Percentiles rank a stretch among this genome's conserved stretches.
phyloP scores from a whole-genome alignment of 53 echinoderm and acorn worm species.

The Stichopus horrens region DNA sequence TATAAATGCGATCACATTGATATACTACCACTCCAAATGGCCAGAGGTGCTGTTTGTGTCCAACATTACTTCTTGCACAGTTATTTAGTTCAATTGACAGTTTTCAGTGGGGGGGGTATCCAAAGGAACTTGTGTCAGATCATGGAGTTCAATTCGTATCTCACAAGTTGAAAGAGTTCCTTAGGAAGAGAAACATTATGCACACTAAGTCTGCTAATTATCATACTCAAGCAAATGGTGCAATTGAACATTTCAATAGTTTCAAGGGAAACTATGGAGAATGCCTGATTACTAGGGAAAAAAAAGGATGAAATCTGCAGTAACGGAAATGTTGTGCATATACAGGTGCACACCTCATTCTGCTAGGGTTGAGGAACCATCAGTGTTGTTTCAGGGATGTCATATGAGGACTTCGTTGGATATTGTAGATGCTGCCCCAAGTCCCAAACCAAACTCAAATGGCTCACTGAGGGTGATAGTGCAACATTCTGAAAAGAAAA shows the following conservation, averaged over 20 bases:
- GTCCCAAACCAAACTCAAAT: slow-evolving; percentile 42
- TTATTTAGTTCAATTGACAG: neutral
- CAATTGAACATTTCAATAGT: slow-evolving; percentile 8
- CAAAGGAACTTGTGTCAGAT: neutral
- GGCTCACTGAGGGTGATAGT: neutral
- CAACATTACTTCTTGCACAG: slow-evolving; percentile 1
- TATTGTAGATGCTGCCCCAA: slow-evolving; percentile 19
- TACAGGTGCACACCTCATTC: slow-evolving; percentile 35
- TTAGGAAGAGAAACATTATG: neutral
- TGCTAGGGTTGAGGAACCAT: neutral
- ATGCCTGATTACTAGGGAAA: neutral
- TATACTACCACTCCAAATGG: slow-evolving; percentile 34
- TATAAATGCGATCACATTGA: slow-evolving; percentile 38
- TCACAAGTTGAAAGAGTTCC: neutral
- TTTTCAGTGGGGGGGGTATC: slow-evolving; percentile 3
- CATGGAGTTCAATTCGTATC: neutral
- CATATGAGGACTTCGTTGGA: slow-evolving; percentile 4
- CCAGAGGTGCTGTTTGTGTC: neutral
- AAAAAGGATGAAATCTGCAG: neutral
- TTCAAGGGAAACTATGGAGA: neutral
- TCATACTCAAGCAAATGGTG: slow-evolving; percentile 21
- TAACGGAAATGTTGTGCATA: neutral
- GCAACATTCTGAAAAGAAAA: neutral
- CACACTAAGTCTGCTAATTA: neutral
- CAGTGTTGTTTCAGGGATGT: neutral